Percentiles rank a stretch among this genome's conserved stretches.
phyloP scores from a whole-genome alignment of 2,888 invertebrate species.

The Eupithecia insigniata region DNA sequence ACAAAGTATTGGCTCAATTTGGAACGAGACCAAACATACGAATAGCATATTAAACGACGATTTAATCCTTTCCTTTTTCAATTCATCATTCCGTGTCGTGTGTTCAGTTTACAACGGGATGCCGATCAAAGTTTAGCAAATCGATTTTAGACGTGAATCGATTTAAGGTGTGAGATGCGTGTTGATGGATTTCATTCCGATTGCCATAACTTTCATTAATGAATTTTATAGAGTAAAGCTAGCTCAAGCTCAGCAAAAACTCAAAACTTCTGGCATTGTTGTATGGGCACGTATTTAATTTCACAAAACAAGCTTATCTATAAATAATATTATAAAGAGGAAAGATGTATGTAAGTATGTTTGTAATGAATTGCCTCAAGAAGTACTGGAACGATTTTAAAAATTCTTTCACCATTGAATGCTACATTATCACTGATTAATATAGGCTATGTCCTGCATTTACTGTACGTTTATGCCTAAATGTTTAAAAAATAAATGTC shows the following conservation, averaged over 20 bases:
- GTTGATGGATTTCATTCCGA: constrained; percentile 55
- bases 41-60: constrained; percentile 68
- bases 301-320: background rate
- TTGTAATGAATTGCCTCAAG: too few species aligned
- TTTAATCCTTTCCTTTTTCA: constrained; percentile 77
- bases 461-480: too few species aligned
- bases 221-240: constrained; percentile 24
- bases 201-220: too few species aligned
- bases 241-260: background rate
- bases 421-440: too few species aligned
- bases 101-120: constrained; percentile 74
- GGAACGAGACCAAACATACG: constrained; percentile 68
- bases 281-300: background rate
- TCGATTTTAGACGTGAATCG: constrained; percentile 65
- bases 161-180: constrained; percentile 38
- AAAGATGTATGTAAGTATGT: too few species aligned
- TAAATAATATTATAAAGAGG: too few species aligned
- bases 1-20: constrained; percentile 69
- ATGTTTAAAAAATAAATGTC: too few species aligned
- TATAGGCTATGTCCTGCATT: too few species aligned
- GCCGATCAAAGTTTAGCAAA: constrained; percentile 72
- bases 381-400: too few species aligned
- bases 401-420: too few species aligned
- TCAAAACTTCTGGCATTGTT: background rate
- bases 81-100: constrained; percentile 75